Evolutionary conservation across 2,888 invertebrate genomes (phyloP), one percentile per base, ranked within the genome.

Genomic region (Lasius fuliginosus): DNA sequence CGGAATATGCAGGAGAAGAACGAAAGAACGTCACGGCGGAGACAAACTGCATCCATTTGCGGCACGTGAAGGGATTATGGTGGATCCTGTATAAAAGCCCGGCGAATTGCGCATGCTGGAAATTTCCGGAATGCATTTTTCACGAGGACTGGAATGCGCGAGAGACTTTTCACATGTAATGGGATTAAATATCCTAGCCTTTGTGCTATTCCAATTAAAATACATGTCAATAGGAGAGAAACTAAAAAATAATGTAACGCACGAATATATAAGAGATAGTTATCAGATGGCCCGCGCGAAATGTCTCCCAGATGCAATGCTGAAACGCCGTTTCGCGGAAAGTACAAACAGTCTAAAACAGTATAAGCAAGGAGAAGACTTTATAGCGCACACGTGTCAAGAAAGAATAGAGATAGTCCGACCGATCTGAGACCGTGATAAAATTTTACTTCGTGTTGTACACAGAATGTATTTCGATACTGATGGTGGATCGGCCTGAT

Each of bases 381-480:
- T 87, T 87, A 87, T 87, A 83, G 75, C 65, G 68, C 18, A 53
- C 73, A 56, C 84, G 30, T 79, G 82, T 86, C 84, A 76, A 86
- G 69, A 79, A 84, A 85, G 86, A 88, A 88, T 86, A 64, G 71
- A 88, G 87, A 88, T 79, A 86, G 86, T 53, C 5, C 4, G 36
- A 8, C 5, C 4, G 36, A 8, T 1, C 64, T 64, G 36, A 64
- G 56, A 67, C 40, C 65, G 77, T 23, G 74, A 53, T 46, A 53
- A 36, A 36, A 36, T 74, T 77, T 53, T 65, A 84, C 69, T 74
- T 79, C 42, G 64, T 33, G 30, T 62, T 68, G 85, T 87, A 83
- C 77, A 86, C 67, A 79, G 85, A 87, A 56, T 85, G 83, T 82
- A 60, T 85, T 75, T 73, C 85, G 73, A 87, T 89, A 87, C 82